These are phyloP conservation scores for Hippoglossus hippoglossus DNA, from an alignment of 2,797 vertebrate species.

Conservation along the genomic window DNA sequence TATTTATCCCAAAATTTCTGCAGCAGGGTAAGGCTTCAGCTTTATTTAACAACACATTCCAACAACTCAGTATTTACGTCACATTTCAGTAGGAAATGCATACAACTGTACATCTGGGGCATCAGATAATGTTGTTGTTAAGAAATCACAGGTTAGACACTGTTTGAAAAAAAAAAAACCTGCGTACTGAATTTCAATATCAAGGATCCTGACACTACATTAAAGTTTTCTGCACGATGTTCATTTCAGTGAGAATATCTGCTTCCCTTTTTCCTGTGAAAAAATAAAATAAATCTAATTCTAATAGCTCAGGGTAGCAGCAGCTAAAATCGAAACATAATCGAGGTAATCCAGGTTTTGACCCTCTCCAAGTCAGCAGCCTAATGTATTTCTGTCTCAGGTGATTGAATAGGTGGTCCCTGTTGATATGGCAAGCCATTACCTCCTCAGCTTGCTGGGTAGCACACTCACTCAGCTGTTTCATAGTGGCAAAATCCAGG, in stretches of 20 bases:
- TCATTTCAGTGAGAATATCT: slow-evolving; percentile 9
- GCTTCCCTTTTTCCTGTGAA: slow-evolving; percentile 6
- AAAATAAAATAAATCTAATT: slow-evolving; percentile 9
- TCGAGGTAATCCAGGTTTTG: slow-evolving; percentile 64
- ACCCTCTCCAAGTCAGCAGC: slow-evolving; percentile 56
- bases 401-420: slow-evolving; percentile 61
- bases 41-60: too few relatives aligned
- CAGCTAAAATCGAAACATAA: slow-evolving; percentile 64
- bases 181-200: slow-evolving; percentile 25
- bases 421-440: slow-evolving; percentile 41
- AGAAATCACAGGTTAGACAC: too few relatives aligned
- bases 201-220: slow-evolving; percentile 27
- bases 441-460: background rate
- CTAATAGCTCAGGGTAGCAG: slow-evolving; percentile 51
- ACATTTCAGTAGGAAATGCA: too few relatives aligned
- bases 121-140: too few relatives aligned
- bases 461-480: slow-evolving; percentile 16
- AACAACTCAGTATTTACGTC: too few relatives aligned
- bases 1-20: too few relatives aligned
- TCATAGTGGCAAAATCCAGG: slow-evolving; percentile 38
- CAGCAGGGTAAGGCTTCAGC: too few relatives aligned
- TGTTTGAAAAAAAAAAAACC: too few relatives aligned
- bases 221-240: slow-evolving; percentile 12
- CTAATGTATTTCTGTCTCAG: slow-evolving; percentile 71
- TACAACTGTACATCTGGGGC: too few relatives aligned